These are phyloP conservation scores for Apis cerana DNA, from an alignment of 1,140 invertebrate species.

Conservation along the genomic window DNA sequence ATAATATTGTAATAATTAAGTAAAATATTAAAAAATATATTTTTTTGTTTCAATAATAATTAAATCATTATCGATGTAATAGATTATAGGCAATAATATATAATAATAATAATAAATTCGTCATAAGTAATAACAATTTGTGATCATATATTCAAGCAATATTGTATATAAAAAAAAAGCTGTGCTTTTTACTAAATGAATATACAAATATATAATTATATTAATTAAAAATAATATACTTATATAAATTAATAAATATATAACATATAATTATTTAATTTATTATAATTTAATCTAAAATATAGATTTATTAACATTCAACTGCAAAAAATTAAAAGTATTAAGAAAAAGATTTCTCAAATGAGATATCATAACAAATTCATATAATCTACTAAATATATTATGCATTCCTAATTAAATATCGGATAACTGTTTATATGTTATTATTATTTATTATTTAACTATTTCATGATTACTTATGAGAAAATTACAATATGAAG, in stretches of 20 bases:
- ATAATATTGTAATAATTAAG: no score
- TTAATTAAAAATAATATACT: background rate
- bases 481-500: background rate
- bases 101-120: no score
- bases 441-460: background rate
- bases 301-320: background rate
- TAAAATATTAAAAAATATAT: no score
- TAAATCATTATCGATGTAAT: no score
- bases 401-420: background rate
- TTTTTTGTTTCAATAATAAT: no score
- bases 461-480: background rate
- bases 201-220: background rate
- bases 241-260: background rate
- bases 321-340: background rate
- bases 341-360: background rate
- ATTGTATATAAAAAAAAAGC: background rate
- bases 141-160: no score
- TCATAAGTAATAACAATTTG: no score
- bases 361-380: background rate
- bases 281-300: background rate
- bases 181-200: constrained; percentile 7
- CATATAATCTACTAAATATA: background rate
- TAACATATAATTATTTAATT: background rate
- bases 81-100: no score
- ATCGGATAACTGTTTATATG: background rate